Base-by-base conservation (phyloP, 1,140 invertebrate genomes). In the Monomorium pharaonis region DNA sequence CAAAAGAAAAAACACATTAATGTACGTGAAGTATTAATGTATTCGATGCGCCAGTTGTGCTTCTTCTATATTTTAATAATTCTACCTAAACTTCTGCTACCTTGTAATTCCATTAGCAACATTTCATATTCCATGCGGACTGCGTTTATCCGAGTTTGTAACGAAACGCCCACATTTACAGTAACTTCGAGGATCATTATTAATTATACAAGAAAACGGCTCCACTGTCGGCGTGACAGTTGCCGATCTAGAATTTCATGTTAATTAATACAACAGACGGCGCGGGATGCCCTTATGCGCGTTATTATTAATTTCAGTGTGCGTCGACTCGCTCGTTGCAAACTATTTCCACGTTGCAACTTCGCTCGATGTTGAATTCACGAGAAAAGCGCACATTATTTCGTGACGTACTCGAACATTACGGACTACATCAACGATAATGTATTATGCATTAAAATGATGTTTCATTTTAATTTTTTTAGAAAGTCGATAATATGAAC, bases 221-320 rank as follows among this genome's bases (percentile, higher is more conserved):
- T 33, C 37, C 33, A 18, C 67, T 74, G 65, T 18, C 37, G 37
- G 42, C 67, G 14, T 58, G 67, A 83, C 67, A 83, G 78, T 83
- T 83, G 78, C 51, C 27, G 67, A 83, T 83, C 51, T 83, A 74
- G 78, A 83, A 72, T 83, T 83, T 83, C 78, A 74, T 83, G 74
- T 83, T 83, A 83, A 83, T 83, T 83, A 83, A 83, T 83, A 83
- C 33, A 83, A 83, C 67, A 83, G 78, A 83, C 24, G 67, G 76
- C 18, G 24, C 56, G 7, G 51, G 27, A 58, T 83, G 37, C 51
- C 27, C 67, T 58, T 37, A 72, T 83, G 78, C 78, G 67, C 78
- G 51, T 83, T 83, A 74, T 83, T 83, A 83, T 83, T 83, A 83
- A 83, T 83, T 74, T 83, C 37, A 27, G 14, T 44, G 37, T 27